Evolutionary conservation across 2,797 vertebrate species (phyloP), one percentile per base, ranked within the genome.

Genomic region (Borostomias antarcticus): DNA sequence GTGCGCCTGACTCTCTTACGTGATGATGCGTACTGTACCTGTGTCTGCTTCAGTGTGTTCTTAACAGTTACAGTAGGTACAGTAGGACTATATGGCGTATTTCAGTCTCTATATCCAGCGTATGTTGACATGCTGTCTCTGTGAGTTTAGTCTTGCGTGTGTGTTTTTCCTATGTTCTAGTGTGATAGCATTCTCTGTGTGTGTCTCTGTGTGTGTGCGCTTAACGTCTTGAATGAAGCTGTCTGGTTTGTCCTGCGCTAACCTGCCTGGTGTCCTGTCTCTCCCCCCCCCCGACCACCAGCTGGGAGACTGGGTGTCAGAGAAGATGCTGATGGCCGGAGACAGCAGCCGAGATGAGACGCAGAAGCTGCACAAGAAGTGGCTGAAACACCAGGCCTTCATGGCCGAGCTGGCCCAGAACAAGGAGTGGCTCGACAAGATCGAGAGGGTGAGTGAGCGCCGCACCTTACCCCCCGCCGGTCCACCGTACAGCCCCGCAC

Each of bases 321-420:
- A 92, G 86, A 94, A 93, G 88, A 95, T 95, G 93, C 93, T 95
- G 73, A 96, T 94, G 93, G 95, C 94, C 47, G 84, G 92, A 13
- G 95, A 95, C 75, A 86, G 90, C 59, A 92, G 92, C 3, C 77
- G 92, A 65, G 95, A 95, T 45, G 94, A 94, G 73, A 83, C 90
- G 58, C 94, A 94, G 81, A 94, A 94, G 64, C 93, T 95, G 43
- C 95, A 94, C 56, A 95, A 95, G 82, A 92, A 95, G 80, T 96
- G 96, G 95, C 93, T 95, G 76, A 95, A 95, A 88, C 95, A 96
- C 86, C 95, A 96, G 85, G 92, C 94, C 0, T 95, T 96, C 74
- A 94, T 95, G 94, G 95, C 95, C 0, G 95, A 98, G 82, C 84
- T 98, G 75, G 93, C 92, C 60, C 95, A 95, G 85, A 98, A 97